These are phyloP conservation scores for Lycaena phlaeas DNA, from an alignment of 2,888 invertebrate species.

Conservation along the genomic window DNA sequence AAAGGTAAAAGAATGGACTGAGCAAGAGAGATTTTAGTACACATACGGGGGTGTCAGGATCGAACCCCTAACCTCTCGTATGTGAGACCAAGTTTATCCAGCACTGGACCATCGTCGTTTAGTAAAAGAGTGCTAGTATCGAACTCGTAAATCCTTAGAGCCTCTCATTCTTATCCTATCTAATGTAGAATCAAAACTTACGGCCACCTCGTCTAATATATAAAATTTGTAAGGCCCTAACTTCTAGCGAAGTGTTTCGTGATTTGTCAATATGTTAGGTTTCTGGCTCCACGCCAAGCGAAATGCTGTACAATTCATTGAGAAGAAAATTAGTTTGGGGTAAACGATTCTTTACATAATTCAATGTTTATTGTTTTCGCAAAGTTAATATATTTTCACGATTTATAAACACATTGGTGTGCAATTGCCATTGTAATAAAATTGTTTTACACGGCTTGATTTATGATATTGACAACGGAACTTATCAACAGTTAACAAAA, in stretches of 20 bases:
- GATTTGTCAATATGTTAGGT: conserved; percentile 3
- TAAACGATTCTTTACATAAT: conserved; percentile 4
- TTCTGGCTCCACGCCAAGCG: neutral
- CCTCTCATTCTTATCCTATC: conserved; percentile 5
- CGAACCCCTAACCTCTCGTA: too few relatives aligned
- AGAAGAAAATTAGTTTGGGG: neutral
- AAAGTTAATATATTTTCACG: neutral
- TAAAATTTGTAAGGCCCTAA: too few relatives aligned
- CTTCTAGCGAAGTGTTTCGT: neutral
- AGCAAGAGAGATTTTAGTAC: too few relatives aligned
- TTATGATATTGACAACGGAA: too few relatives aligned
- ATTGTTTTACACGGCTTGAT: too few relatives aligned
- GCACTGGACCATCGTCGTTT: too few relatives aligned
- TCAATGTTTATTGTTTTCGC: conserved; percentile 4
- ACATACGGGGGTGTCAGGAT: too few relatives aligned
- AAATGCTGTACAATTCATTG: neutral
- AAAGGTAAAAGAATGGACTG: too few relatives aligned
- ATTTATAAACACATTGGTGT: conserved; percentile 1
- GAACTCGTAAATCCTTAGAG: neutral
- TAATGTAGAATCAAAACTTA: conserved; percentile 1
- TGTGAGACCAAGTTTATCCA: too few relatives aligned
- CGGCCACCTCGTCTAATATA: too few relatives aligned
- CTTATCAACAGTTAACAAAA: too few relatives aligned
- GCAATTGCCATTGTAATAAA: too few relatives aligned
- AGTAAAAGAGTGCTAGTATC: neutral